Conservation (phyloP, 2,797 vertebrate species). For the Myotis planiceps region DNA sequence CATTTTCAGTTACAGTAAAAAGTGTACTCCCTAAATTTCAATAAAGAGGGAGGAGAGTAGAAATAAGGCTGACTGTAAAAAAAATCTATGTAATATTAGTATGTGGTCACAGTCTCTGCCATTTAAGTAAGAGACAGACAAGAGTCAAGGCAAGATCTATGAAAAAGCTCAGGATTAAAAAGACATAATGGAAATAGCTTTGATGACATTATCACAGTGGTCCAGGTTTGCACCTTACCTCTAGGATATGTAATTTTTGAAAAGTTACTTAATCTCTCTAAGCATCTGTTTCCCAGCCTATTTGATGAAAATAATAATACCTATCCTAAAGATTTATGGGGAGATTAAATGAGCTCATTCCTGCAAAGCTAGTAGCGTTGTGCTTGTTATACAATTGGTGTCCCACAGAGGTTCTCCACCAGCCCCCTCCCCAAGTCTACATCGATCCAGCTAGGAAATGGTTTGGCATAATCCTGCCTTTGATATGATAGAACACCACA, state of each 20-base stretch:
- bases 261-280: neutral
- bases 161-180: neutral
- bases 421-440: neutral
- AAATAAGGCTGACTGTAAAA: neutral
- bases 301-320: neutral
- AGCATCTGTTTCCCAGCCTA: neutral
- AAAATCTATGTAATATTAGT: neutral
- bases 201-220: neutral
- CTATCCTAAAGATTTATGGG: neutral
- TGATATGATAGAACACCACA: neutral
- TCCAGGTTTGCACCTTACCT: neutral
- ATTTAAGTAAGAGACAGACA: neutral
- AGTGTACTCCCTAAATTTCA: neutral
- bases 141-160: neutral
- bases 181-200: neutral
- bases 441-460: neutral
- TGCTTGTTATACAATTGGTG: neutral
- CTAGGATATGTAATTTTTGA: neutral
- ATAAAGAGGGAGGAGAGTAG: neutral
- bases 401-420: neutral
- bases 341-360: constrained; percentile 1
- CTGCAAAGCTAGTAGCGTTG: neutral
- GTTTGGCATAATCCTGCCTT: neutral
- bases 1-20: neutral
- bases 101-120: neutral